Percentiles rank a stretch among this genome's conserved stretches.
These are phyloP conservation scores for Hypercompe scribonia DNA, from an alignment of 2,888 invertebrate genomes.

Conservation along the genomic window DNA sequence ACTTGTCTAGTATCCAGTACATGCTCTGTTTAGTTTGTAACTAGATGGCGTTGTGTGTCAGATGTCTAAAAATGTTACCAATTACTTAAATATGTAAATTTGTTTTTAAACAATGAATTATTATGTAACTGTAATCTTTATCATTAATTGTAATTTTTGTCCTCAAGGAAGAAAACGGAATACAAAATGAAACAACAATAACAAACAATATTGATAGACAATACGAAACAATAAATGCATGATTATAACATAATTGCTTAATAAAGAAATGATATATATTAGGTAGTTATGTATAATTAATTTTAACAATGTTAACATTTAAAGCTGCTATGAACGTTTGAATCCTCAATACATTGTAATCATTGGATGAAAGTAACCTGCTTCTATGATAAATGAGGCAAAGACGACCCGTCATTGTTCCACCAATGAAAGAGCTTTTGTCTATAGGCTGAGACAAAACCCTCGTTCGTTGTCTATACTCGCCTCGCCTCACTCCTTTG, in stretches of 20 bases:
- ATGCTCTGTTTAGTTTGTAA: too few relatives aligned
- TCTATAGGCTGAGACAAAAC: constrained; percentile 81
- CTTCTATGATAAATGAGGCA: constrained; percentile 85
- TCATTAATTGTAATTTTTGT: too few relatives aligned
- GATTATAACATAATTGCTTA: constrained; percentile 56
- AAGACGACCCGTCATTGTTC: constrained; percentile 80
- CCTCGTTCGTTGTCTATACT: constrained; percentile 79
- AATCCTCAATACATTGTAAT: constrained; percentile 80
- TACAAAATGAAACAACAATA: too few relatives aligned
- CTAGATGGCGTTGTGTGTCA: too few relatives aligned
- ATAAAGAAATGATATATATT: constrained; percentile 67
- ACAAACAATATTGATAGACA: constrained; percentile 11
- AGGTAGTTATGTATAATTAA: constrained; percentile 75
- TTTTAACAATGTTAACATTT: constrained; percentile 66
- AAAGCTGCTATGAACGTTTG: constrained; percentile 61
- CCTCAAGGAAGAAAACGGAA: too few relatives aligned
- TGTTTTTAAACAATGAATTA: too few relatives aligned
- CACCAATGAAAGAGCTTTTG: constrained; percentile 83
- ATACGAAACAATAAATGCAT: constrained; percentile 37
- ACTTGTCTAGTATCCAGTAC: too few relatives aligned
- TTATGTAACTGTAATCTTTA: too few relatives aligned
- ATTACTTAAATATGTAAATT: too few relatives aligned
- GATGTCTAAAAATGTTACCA: too few relatives aligned
- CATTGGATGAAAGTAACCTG: constrained; percentile 85
- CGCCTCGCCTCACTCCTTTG: constrained; percentile 76